A percentile compares a stretch with the other conserved stretches of the same genome.
Conservation (phyloP, 2,113 vertebrate species). For the Xenotilapia caudafasciata region DNA sequence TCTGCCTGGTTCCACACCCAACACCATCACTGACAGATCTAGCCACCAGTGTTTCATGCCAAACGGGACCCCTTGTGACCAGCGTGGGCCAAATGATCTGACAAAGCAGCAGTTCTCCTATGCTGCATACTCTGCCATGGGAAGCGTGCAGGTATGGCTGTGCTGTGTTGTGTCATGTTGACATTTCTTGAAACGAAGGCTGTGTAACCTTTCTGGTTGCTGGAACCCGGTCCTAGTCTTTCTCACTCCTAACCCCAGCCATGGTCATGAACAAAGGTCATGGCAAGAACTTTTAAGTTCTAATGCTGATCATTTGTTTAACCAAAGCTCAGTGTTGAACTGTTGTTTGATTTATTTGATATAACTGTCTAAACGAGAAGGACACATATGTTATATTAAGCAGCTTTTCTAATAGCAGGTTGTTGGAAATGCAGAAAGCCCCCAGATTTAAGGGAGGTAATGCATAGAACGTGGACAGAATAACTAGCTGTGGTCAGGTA, state of each 20-base stretch:
- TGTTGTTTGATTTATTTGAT: background rate
- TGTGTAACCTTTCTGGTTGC: background rate
- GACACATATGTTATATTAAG: background rate
- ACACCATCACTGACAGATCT: conserved; percentile 76
- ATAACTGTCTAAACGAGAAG: background rate
- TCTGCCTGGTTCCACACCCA: conserved; percentile 77
- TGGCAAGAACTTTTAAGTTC: background rate
- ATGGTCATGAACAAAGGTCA: background rate
- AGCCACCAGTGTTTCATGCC: conserved; percentile 83
- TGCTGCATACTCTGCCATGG: conserved; percentile 88
- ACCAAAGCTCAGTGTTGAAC: background rate
- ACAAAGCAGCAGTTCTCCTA: conserved; percentile 73
- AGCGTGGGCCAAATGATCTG: conserved; percentile 27
- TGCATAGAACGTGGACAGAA: background rate
- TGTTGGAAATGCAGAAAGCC: background rate
- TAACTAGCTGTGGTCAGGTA: background rate
- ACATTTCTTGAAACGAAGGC: background rate
- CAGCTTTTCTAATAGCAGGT: background rate
- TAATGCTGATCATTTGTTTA: background rate
- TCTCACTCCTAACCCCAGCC: background rate
- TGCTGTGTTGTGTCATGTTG: background rate
- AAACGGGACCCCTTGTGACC: conserved; percentile 75
- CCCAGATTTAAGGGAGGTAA: background rate
- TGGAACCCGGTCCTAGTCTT: background rate
- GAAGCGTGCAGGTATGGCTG: conserved; percentile 81